Evolutionary conservation across 2,797 vertebrate genomes (phyloP).

Genomic region (Alectoris magna): DNA sequence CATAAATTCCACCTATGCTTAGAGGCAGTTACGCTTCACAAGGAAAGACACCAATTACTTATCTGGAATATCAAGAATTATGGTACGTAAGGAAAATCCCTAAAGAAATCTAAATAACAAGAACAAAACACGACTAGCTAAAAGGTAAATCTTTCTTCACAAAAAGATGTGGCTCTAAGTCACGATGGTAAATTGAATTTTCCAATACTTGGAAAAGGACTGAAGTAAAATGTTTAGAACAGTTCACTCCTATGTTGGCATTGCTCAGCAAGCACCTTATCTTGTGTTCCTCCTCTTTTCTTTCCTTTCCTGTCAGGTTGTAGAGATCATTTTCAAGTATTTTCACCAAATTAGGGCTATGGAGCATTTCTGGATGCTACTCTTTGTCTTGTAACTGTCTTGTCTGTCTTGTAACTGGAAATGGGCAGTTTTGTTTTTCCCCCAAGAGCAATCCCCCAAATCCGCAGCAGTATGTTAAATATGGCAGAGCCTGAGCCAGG

Average conservation of each 20-base stretch:
- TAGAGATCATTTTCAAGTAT: neutral
- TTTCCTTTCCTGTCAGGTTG: neutral
- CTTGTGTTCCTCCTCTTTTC: neutral
- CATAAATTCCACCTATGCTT: constrained; percentile 21
- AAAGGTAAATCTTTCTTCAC: neutral
- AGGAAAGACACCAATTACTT: neutral
- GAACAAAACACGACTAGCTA: neutral
- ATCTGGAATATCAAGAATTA: neutral
- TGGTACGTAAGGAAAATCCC: neutral
- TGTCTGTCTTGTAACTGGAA: neutral
- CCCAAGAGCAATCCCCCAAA: neutral
- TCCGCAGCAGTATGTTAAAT: neutral
- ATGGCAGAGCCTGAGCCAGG: neutral
- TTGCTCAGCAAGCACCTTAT: neutral
- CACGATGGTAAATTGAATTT: neutral
- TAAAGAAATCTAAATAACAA: neutral
- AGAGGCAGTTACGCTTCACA: neutral
- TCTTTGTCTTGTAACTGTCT: too few relatives aligned
- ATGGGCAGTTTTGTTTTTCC: neutral
- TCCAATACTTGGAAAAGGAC: neutral
- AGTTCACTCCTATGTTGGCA: neutral
- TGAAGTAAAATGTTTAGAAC: neutral
- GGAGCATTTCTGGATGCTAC: neutral
- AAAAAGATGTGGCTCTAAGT: neutral
- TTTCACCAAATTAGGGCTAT: neutral